A percentile compares a stretch with the other conserved stretches of the same genome.
These are phyloP conservation scores for Chloroclystis v-ata DNA, from an alignment of 2,888 invertebrate species.

Conservation along the genomic window DNA sequence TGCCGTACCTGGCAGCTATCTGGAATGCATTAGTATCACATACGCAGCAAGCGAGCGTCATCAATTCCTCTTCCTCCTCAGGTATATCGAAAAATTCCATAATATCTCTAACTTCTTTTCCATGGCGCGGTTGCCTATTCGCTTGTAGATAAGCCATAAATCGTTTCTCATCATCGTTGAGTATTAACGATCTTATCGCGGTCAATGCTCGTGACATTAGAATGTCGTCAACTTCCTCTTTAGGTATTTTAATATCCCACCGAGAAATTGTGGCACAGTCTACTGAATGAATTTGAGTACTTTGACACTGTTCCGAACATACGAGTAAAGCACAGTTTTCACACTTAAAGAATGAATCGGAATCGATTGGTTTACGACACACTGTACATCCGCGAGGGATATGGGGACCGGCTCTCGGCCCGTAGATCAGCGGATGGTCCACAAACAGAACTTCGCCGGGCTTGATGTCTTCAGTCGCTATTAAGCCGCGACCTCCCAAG, in stretches of 20 bases:
- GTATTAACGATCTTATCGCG: conserved; percentile 57
- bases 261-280: conserved; percentile 82
- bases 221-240: conserved; percentile 56
- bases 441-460: conserved; percentile 83
- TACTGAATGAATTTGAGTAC: conserved; percentile 73
- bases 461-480: conserved; percentile 82
- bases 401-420: conserved; percentile 79
- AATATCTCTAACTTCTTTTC: conserved; percentile 76
- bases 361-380: conserved; percentile 75
- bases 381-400: conserved; percentile 81
- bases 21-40: conserved; percentile 85
- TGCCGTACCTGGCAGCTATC: conserved; percentile 67
- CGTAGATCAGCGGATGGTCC: conserved; percentile 83
- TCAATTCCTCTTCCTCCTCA: conserved; percentile 75
- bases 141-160: conserved; percentile 74
- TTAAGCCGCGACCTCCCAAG: conserved; percentile 83
- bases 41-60: conserved; percentile 78
- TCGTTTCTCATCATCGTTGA: conserved; percentile 66
- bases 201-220: conserved; percentile 57
- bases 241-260: conserved; percentile 74
- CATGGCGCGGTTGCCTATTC: conserved; percentile 75
- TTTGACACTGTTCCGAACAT: conserved; percentile 82
- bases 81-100: conserved; percentile 70
- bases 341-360: conserved; percentile 71
- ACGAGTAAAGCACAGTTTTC: conserved; percentile 82